Evolutionary conservation across 2,797 vertebrate species (phyloP).

Genomic region (Amphiprion clarkii): DNA sequence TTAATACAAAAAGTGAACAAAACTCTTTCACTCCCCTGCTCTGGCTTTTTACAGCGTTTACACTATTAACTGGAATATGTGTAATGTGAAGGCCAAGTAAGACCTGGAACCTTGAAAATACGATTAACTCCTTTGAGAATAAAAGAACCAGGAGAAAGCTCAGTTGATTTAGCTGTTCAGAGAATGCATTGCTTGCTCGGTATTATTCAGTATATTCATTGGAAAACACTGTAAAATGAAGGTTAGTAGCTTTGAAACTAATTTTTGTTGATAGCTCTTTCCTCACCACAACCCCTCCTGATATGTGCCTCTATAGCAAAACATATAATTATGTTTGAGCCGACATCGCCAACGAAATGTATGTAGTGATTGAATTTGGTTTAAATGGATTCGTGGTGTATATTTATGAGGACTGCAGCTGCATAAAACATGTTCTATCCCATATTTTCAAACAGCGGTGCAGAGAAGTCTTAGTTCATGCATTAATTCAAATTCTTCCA

Average conservation of each 20-base stretch:
- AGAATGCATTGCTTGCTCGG: neutral
- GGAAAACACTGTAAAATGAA: constrained; percentile 28
- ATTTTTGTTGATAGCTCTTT: constrained; percentile 49
- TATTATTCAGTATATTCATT: constrained; percentile 44
- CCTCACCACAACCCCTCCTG: neutral
- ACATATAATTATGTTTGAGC: constrained; percentile 59
- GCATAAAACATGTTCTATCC: constrained; percentile 32
- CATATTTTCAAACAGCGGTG: constrained; percentile 27
- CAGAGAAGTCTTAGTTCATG: constrained; percentile 29
- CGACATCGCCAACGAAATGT: constrained; percentile 45
- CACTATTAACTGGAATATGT: constrained; percentile 5
- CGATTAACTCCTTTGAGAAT: constrained; percentile 21
- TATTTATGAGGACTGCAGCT: constrained; percentile 44
- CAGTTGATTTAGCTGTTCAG: neutral
- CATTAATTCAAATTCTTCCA: constrained; percentile 47
- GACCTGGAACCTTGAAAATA: constrained; percentile 2
- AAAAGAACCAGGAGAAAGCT: neutral
- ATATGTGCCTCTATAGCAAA: constrained; percentile 32
- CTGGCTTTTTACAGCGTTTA: constrained; percentile 8
- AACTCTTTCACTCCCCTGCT: neutral
- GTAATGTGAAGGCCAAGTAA: constrained; percentile 10
- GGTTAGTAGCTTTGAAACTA: constrained; percentile 19
- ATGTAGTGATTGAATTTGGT: constrained; percentile 34
- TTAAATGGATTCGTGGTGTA: constrained; percentile 38
- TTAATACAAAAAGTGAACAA: neutral